Percentiles rank a stretch among this genome's conserved stretches.
Evolutionary conservation across 2,888 invertebrate species (phyloP).

Genomic region (Aromia moschata): DNA sequence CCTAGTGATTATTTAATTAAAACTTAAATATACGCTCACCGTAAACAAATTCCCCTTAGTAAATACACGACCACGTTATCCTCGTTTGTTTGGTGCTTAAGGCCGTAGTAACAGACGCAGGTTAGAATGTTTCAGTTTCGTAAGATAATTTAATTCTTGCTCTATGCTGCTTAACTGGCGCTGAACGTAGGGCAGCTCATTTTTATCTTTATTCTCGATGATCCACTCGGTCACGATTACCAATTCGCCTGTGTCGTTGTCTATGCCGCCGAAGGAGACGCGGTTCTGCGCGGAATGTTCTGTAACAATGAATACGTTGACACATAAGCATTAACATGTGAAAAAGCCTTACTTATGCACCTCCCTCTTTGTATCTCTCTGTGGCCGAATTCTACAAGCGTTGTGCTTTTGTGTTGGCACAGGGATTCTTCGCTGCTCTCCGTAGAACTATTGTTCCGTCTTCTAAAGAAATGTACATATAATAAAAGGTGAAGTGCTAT

Average conservation of each 20-base stretch:
- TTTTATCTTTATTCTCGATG: constrained; percentile 63
- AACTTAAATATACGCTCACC: constrained; percentile 54
- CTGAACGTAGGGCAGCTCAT: constrained; percentile 60
- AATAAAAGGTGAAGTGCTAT: too few species aligned
- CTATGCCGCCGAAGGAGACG: constrained; percentile 79
- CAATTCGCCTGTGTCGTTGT: constrained; percentile 76
- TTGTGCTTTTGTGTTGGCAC: constrained; percentile 69
- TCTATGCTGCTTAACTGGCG: constrained; percentile 75
- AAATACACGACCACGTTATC: constrained; percentile 73
- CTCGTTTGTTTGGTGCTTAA: constrained; percentile 70
- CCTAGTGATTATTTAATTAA: constrained; percentile 7
- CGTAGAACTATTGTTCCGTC: constrained; percentile 62
- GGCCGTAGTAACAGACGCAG: constrained; percentile 80
- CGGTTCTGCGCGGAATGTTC: constrained; percentile 80
- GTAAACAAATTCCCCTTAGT: constrained; percentile 74
- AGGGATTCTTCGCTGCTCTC: constrained; percentile 67
- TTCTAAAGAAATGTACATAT: too few species aligned
- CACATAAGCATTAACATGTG: constrained; percentile 3
- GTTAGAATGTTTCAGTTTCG: constrained; percentile 75
- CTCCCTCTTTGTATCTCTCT: constrained; percentile 77
- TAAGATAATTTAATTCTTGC: constrained; percentile 78
- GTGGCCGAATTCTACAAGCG: constrained; percentile 66
- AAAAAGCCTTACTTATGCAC: constrained; percentile 70
- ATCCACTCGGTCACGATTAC: constrained; percentile 82
- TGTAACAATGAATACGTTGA: constrained; percentile 50